phyloP scores from a whole-genome alignment of 2,113 vertebrate species.

The Carassius auratus region DNA sequence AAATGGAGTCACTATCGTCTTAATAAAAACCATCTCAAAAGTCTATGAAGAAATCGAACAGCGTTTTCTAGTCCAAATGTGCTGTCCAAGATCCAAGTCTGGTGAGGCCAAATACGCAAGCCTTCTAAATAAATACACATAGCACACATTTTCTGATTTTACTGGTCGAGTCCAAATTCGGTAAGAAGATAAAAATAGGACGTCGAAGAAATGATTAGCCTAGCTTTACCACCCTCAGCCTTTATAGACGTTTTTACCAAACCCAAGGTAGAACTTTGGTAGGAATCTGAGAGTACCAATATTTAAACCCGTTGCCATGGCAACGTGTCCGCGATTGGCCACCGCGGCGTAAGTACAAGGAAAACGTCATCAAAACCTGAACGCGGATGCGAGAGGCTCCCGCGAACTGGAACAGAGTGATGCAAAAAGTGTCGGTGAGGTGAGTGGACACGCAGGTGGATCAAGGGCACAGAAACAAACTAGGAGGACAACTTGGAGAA shows the following conservation, averaged over 20 bases:
- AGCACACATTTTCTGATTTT: not conserved
- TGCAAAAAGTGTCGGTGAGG: conserved; percentile 86
- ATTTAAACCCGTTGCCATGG: conserved; percentile 90
- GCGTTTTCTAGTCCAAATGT: conserved; percentile 15
- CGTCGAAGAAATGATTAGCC: not conserved
- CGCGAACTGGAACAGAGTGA: conserved; percentile 84
- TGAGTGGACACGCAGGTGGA: conserved; percentile 77
- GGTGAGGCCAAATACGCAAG: not conserved
- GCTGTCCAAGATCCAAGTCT: not conserved
- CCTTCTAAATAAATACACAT: not conserved
- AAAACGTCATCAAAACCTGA: conserved; percentile 90
- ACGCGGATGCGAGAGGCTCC: conserved; percentile 89
- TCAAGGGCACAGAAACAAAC: conserved; percentile 54
- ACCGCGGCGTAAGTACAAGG: conserved; percentile 72
- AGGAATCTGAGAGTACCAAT: conserved; percentile 87
- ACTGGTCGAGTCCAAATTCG: not conserved
- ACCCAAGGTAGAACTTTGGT: conserved; percentile 15
- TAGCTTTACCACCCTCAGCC: conserved; percentile 32
- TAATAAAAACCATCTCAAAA: not conserved
- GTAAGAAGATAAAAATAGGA: not conserved
- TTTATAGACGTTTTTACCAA: conserved; percentile 49
- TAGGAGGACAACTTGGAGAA: conserved; percentile 25
- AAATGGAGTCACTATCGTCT: not conserved
- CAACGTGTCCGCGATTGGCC: conserved; percentile 85
- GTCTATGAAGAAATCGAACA: conserved; percentile 2